Conservation (phyloP, 2,888 invertebrate genomes). For the Homarus gammarus region DNA sequence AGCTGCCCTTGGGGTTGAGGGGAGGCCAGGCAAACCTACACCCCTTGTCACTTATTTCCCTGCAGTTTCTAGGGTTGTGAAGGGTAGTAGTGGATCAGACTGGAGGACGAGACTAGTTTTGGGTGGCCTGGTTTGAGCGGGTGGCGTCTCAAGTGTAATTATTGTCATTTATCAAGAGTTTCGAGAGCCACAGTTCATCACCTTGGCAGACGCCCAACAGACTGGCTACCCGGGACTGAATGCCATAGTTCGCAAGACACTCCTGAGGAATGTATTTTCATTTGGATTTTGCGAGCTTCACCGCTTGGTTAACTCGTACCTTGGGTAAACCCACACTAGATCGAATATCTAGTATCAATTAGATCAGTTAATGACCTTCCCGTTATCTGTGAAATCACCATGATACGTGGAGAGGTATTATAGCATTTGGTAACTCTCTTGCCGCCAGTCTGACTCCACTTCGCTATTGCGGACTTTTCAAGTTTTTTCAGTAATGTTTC, state of each 20-base stretch:
- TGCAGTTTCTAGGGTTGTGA: neutral
- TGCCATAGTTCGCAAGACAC: constrained; percentile 35
- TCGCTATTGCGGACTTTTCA: constrained; percentile 41
- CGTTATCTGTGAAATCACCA: neutral
- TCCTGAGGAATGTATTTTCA: neutral
- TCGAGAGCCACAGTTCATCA: constrained; percentile 71
- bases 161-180: constrained; percentile 69
- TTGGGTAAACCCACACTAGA: neutral
- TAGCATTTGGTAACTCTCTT: constrained; percentile 36
- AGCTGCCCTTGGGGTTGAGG: constrained; percentile 46
- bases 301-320: neutral
- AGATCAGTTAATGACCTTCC: constrained; percentile 14
- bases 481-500: neutral
- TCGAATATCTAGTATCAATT: neutral
- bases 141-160: constrained; percentile 68
- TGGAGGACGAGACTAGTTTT: constrained; percentile 12
- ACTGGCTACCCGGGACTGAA: constrained; percentile 56
- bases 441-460: constrained; percentile 71
- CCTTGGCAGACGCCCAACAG: constrained; percentile 72
- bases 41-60: neutral
- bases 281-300: neutral
- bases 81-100: neutral
- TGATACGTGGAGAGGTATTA: constrained; percentile 13
- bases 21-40: constrained; percentile 16
- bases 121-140: constrained; percentile 52